Base-by-base conservation (phyloP, 2,888 invertebrate species). In the Tiphia femorata region DNA sequence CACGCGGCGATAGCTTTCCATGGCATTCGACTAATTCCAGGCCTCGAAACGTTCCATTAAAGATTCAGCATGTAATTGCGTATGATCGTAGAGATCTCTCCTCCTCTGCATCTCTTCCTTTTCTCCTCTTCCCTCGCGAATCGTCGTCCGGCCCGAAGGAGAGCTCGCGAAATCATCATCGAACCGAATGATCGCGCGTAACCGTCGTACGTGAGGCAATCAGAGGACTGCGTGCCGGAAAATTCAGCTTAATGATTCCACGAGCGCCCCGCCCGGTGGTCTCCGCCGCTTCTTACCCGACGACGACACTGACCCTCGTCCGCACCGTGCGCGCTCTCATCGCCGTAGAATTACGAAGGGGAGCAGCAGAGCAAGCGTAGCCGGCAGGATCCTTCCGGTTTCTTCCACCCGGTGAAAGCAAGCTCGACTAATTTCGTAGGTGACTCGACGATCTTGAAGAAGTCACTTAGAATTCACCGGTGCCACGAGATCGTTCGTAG, bases 41-140 rank as follows among this genome's bases (percentile, higher is more conserved):
- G 70, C 79, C n/a, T 82, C 78, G 76, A 81, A 82, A 81, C 81
- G 79, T 83, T 78, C 82, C 81, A 83, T 83, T 82, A 83, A 83
- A 83, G 82, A 83, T 83, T 83, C 82, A 83, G 81, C 82, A 80
- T 82, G 81, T 83, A 83, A 83, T 83, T 82, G 83, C 82, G 80
- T 62, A 76, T 73, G 79, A 81, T 81, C 81, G 77, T 70, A 62
- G 67, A 69, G 69, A 68, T 66, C 64, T 57, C 40, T 48, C 60
- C 62, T 59, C 49, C 30, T 20, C 14, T 29, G 47, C 19, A 38
- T 42, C 48, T 30, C 44, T 33, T 49, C 30, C 21, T 33, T 25
- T 38, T n/a, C n/a, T 19, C 19, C 19, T 38, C 17, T n/a, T 38
- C 8, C 38, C 19, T 23, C 41, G 6, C 21, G 12, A n/a, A 12